phyloP scores from a whole-genome alignment of 2,113 vertebrate genomes.

The Leucosticte australis region DNA sequence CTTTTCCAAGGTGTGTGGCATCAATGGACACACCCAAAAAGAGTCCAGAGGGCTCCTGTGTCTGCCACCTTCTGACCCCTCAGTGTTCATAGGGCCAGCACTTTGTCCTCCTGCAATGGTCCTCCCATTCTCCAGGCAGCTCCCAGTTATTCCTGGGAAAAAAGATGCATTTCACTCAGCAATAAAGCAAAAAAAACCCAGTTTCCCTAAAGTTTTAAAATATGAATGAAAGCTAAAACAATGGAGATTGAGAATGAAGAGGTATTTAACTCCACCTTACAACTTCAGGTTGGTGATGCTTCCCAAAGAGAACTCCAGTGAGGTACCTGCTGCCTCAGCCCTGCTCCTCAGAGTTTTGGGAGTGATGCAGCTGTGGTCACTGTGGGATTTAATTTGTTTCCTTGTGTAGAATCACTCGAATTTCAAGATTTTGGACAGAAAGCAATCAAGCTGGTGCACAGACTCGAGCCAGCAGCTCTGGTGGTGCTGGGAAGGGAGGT shows the following conservation, averaged over 20 bases:
- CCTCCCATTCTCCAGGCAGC: rapidly evolving
- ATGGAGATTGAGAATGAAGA: not conserved
- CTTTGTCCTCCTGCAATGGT: not conserved
- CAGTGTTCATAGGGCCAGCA: not conserved
- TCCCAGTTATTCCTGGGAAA: not conserved
- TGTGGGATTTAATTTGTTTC: not conserved
- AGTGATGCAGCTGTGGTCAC: not conserved
- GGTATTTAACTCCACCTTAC: not conserved
- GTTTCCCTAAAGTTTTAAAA: not conserved
- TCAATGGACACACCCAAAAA: not conserved
- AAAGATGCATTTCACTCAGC: not conserved
- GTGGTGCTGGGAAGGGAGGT: not conserved
- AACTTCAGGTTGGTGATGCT: not conserved
- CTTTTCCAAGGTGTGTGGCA: not conserved
- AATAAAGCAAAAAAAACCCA: not conserved
- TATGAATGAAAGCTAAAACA: not conserved
- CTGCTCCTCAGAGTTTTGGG: not conserved
- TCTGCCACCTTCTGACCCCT: not conserved
- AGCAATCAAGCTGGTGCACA: not conserved
- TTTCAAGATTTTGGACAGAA: not conserved
- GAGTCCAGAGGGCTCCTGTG: not conserved
- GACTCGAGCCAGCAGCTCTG: not conserved
- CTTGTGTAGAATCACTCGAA: not conserved
- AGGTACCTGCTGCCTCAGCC: not conserved
- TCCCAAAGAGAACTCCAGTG: not conserved